These are phyloP conservation scores for Scatophagus argus DNA, from an alignment of 2,113 vertebrate species.

Conservation along the genomic window DNA sequence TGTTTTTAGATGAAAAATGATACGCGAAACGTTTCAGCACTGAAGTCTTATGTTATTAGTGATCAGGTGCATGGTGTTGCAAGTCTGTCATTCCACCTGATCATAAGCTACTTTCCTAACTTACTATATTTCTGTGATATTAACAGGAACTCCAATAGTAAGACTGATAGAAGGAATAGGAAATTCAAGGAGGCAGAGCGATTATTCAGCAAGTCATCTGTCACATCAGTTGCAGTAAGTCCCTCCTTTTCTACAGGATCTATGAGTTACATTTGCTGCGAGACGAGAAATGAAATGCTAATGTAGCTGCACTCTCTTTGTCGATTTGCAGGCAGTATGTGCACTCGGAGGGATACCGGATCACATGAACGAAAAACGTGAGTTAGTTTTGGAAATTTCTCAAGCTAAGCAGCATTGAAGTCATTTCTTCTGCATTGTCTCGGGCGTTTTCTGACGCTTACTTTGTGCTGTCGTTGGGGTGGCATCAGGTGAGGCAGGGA, in stretches of 20 bases:
- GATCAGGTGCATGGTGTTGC: not conserved
- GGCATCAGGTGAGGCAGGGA: constrained; percentile 92
- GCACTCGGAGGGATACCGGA: constrained; percentile 96
- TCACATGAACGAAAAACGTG: constrained; percentile 97
- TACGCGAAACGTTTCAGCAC: too few species aligned
- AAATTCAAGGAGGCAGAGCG: constrained; percentile 98
- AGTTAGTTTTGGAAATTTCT: constrained; percentile 72
- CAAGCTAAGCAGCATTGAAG: too few species aligned
- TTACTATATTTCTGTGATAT: not conserved
- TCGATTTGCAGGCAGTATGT: constrained; percentile 89
- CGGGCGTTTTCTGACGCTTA: not conserved
- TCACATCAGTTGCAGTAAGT: constrained; percentile 97
- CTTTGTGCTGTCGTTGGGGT: not conserved
- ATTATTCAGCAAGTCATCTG: constrained; percentile 98
- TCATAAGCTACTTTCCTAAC: not conserved
- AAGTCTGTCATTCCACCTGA: not conserved
- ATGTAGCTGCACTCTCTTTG: not conserved
- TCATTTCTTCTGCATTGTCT: not conserved
- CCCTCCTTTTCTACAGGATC: too few species aligned
- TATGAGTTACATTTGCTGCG: not conserved
- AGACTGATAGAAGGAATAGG: constrained; percentile 95
- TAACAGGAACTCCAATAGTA: constrained; percentile 95
- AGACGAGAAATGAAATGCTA: not conserved
- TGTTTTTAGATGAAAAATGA: too few species aligned
- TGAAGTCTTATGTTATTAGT: too few species aligned